These are phyloP conservation scores for Drosophila takahashii DNA, from an alignment of 1,140 invertebrate genomes.

Conservation along the genomic window DNA sequence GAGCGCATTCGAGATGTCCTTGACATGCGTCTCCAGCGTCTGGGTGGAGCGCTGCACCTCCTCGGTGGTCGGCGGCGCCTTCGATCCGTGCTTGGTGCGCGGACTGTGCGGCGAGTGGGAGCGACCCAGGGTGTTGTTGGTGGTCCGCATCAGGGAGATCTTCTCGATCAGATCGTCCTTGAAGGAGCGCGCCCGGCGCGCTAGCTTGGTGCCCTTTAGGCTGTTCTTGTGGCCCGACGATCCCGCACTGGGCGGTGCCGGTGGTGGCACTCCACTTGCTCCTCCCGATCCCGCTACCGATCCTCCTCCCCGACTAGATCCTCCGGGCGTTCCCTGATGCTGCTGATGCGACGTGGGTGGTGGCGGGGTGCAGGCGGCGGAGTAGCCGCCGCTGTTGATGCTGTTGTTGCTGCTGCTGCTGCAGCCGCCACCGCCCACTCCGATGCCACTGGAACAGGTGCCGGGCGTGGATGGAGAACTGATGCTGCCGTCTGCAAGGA, in stretches of 20 bases:
- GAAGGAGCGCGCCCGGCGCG: slow-evolving; percentile 93
- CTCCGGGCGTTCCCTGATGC: slow-evolving; percentile 16
- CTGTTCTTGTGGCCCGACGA: slow-evolving; percentile 87
- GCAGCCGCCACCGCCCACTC: slow-evolving; percentile 29
- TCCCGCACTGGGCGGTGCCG: slow-evolving; percentile 63
- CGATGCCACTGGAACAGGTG: slow-evolving; percentile 57
- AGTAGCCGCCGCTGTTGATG: slow-evolving; percentile 44
- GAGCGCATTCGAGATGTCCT: slow-evolving; percentile 90
- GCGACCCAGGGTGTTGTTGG: slow-evolving; percentile 84
- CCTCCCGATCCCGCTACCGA: slow-evolving; percentile 1
- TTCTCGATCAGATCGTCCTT: slow-evolving; percentile 96
- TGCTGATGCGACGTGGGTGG: slow-evolving; percentile 33
- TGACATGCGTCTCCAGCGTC: slow-evolving; percentile 88
- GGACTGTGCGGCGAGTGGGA: slow-evolving; percentile 87
- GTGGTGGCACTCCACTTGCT: slow-evolving; percentile 50
- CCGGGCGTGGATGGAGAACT: slow-evolving; percentile 83
- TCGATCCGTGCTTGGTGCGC: slow-evolving; percentile 85
- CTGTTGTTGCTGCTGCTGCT: slow-evolving; percentile 59
- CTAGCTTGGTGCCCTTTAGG: slow-evolving; percentile 91
- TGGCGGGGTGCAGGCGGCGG: slow-evolving; percentile 50
- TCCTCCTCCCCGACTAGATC: slow-evolving; percentile 5
- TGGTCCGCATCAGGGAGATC: slow-evolving; percentile 91
- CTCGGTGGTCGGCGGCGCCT: slow-evolving; percentile 85
- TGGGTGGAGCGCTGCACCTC: slow-evolving; percentile 86
- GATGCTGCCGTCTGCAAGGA: slow-evolving; percentile 75